Evolutionary conservation across 1,140 invertebrate species (phyloP), one percentile per base, ranked within the genome.

Genomic region (Ooceraea biroi): DNA sequence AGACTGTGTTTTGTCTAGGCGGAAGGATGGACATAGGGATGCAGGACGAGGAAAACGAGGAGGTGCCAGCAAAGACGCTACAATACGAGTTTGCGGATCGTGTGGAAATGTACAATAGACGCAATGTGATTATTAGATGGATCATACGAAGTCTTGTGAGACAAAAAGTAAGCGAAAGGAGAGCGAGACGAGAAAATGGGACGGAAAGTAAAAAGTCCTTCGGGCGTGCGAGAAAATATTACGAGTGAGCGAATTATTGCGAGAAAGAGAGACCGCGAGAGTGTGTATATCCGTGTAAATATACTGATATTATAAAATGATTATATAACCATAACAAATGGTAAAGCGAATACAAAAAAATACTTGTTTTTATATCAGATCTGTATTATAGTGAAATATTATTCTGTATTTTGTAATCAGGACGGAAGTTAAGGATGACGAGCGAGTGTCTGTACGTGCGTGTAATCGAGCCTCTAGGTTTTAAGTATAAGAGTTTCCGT

Each of bases 361-460:
- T 92, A 93, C 90, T 94, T 94, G 92, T 94, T 94, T 94, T 93
- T 94, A 93, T 94, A 94, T 93, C 91, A 93, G 89, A 94, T 91
- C 89, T 94, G 93, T 94, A 94, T 93, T 92, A 94, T 94, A 94
- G 92, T 85, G 86, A 91, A 90, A 91, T 90, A 93, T 93, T 93
- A 94, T 93, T 93, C 91, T 94, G 93, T 94, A 94, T 94, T 94
- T 94, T 94, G 92, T 94, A 94, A 93, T 93, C 90, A 85, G 88
- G 85, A 92, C 88, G 90, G 88, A 91, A 89, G 85, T 73, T 89
- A 91, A 92, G 90, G 85, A 91, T 90, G 90, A 92, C 82, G 83
- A 85, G 69, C 66, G 86, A 86, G 83, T 88, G 84, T 82, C 82
- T 89, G 85, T 89, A 89, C 44, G 77, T 85, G 85, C 65, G 85